These are phyloP conservation scores for Brachionus rotundiformis DNA, from an alignment of 1,140 invertebrate genomes.

Conservation along the genomic window DNA sequence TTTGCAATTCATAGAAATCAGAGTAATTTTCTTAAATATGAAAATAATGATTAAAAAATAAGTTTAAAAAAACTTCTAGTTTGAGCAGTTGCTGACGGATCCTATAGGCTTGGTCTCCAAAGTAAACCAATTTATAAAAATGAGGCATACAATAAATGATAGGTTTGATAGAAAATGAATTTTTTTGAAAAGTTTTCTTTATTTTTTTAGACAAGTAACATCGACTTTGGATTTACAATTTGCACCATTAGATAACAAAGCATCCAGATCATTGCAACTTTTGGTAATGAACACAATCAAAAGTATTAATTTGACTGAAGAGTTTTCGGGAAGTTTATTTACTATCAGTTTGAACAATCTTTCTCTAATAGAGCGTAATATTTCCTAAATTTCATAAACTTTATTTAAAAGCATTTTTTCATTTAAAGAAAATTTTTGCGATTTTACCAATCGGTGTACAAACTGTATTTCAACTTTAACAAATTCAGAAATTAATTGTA, in stretches of 20 bases:
- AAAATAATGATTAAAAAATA: neutral
- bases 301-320: neutral
- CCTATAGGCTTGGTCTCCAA: neutral
- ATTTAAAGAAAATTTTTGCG: neutral
- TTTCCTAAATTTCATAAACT: too few relatives aligned
- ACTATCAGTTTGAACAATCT: neutral
- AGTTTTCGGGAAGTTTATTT: neutral
- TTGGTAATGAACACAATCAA: slow-evolving; percentile 8
- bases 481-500: neutral
- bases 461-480: neutral
- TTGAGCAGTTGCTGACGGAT: neutral
- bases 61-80: neutral
- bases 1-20: neutral
- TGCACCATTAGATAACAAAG: neutral
- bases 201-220: neutral
- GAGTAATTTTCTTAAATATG: neutral
- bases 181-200: neutral
- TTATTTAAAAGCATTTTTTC: neutral
- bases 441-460: neutral
- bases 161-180: neutral
- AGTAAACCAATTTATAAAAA: neutral
- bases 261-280: neutral
- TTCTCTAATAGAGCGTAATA: slow-evolving; percentile 3
- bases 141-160: neutral
- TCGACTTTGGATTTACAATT: neutral